These are phyloP conservation scores for Drosophila repleta DNA, from an alignment of 1,140 invertebrate genomes.

Conservation along the genomic window DNA sequence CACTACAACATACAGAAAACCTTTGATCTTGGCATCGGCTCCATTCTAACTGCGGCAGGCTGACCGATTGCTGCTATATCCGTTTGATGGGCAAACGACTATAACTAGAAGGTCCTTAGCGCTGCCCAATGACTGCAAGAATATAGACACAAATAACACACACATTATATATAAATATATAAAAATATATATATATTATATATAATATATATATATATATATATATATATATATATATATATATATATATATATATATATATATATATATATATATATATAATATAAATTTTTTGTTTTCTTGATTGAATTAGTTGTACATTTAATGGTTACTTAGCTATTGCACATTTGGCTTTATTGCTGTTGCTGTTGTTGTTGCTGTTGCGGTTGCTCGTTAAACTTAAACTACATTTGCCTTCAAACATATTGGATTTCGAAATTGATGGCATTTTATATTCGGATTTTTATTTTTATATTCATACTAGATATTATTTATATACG, in stretches of 20 bases:
- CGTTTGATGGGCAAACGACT: background rate
- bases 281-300: slow-evolving; percentile 30
- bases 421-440: slow-evolving; percentile 23
- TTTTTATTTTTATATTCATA: background rate
- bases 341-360: slow-evolving; percentile 48
- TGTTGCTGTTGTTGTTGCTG: slow-evolving; percentile 33
- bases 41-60: slow-evolving; percentile 48
- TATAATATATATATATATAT: slow-evolving; percentile 33
- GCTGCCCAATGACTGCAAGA: slow-evolving; percentile 43
- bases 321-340: slow-evolving; percentile 55
- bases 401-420: slow-evolving; percentile 28
- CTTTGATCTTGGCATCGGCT: slow-evolving; percentile 46
- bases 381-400: slow-evolving; percentile 29
- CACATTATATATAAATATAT: slow-evolving; percentile 29
- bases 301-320: slow-evolving; percentile 59
- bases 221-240: slow-evolving; percentile 23
- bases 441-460: slow-evolving; percentile 8
- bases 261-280: slow-evolving; percentile 21
- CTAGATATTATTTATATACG: slow-evolving; percentile 1
- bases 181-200: slow-evolving; percentile 16
- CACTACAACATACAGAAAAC: slow-evolving; percentile 6
- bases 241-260: slow-evolving; percentile 25
- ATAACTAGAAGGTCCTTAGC: background rate
- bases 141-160: slow-evolving; percentile 80
- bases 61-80: slow-evolving; percentile 25